Evolutionary conservation across 2,113 vertebrate genomes (phyloP), one percentile per base, ranked within the genome.

Genomic region (Pterocles gutturalis): DNA sequence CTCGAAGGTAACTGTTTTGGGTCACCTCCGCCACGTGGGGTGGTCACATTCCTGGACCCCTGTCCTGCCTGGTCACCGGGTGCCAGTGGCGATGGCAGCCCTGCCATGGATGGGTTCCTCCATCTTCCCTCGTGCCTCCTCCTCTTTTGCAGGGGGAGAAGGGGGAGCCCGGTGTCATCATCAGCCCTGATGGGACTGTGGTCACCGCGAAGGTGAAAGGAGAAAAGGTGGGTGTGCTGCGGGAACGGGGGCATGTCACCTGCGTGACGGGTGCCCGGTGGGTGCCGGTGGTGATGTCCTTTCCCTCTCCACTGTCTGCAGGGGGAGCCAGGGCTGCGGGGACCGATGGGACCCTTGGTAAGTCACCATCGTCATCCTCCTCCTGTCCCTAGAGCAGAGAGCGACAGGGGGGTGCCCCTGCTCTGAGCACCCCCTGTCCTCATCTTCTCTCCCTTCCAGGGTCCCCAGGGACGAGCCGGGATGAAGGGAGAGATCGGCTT

Each of bases 401-500:
- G 31, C 11, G 5, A 6, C 4, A 1, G 34, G 7, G 11, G 15
- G 5, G 3, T 58, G 20, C 12, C 26, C 29, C 22, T 2, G 0
- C 20, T 19, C 57, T 48, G 25, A 90, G 34, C 82, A 79, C 7
- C 11, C 49, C 70, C 46, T 41, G 31, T 55, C 55, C 53, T 91
- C 2, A 0, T 67, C 33, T 67, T 55, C 81, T 64, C 46, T 90
- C 46, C 17, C 28, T 24, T 77, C 11, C 94, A 99, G 99, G 99
- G 99, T 60, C 95, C 97, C 1, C 76, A 95, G 0, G 99, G 99
- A 69, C 97, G 97, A 67, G 33, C 95, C 4, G 99, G 99, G 33
- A 93, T 96, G 64, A 99, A 99, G 77, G 99, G 99, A 88, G 99
- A 99, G 96, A 99, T 99, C 2, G 99, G 99, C 84, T 97, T 99